Conservation (phyloP, 2,797 vertebrate genomes). For the Catharus ustulatus region DNA sequence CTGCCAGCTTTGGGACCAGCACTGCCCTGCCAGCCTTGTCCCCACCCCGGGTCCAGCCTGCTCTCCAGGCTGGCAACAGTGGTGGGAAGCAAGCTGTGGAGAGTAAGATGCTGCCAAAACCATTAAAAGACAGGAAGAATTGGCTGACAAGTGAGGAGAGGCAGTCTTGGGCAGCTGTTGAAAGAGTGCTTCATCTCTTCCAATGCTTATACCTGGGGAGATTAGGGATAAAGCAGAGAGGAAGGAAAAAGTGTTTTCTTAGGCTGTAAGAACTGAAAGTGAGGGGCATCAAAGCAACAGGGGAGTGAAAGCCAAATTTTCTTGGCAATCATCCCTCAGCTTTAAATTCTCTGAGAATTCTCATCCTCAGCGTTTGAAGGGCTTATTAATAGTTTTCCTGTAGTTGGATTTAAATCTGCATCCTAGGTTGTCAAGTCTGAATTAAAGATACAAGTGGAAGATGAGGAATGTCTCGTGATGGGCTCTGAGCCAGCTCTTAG, state of each 20-base stretch:
- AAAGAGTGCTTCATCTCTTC: conserved; percentile 38
- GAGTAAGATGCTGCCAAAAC: not conserved
- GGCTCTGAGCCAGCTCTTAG: conserved; percentile 24
- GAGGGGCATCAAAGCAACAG: conserved; percentile 45
- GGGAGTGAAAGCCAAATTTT: conserved; percentile 43
- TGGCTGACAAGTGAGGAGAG: conserved; percentile 30
- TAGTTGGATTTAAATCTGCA: conserved; percentile 42
- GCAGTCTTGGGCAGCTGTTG: conserved; percentile 43
- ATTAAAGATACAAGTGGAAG: conserved; percentile 32
- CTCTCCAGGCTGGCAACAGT: conserved; percentile 15
- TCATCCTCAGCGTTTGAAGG: conserved; percentile 12
- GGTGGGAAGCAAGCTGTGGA: conserved; percentile 5
- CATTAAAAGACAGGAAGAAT: conserved; percentile 41
- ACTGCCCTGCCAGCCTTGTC: not conserved
- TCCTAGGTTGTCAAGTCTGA: conserved; percentile 40
- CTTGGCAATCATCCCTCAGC: conserved; percentile 46
- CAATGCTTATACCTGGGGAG: conserved; percentile 40
- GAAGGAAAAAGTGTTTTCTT: conserved; percentile 28
- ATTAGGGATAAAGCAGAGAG: not conserved
- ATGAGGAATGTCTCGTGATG: not conserved
- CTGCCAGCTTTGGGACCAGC: not conserved
- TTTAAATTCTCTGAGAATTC: conserved; percentile 42
- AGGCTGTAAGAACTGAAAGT: conserved; percentile 21
- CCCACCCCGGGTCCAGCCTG: not conserved
- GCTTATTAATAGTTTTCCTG: conserved; percentile 62